Base-by-base conservation (phyloP, 2,888 invertebrate genomes). In the Papilio protenor region DNA sequence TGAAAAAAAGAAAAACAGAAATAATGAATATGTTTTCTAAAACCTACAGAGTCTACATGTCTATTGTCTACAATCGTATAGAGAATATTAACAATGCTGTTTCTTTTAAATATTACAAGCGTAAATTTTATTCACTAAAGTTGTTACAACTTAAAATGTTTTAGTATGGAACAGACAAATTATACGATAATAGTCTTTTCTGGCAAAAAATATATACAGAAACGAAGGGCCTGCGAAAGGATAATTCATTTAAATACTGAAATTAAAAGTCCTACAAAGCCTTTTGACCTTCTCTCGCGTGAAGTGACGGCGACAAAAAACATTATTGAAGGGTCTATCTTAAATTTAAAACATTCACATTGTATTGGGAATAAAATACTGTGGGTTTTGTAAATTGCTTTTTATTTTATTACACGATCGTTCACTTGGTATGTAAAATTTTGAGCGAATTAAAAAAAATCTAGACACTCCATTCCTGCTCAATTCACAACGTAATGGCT, bases 261-360 rank as follows among this genome's bases (percentile, higher is more conserved):
- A 69, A 69, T 69, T 45, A 69, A 69, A 69, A 66, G 40, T 21
- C 33, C 66, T 45, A 45, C 66, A 45, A 69, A 69, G 45, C 66
- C 66, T 40, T 69, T 69, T 69, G 66, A 69, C 66, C 66, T 69
- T 12, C n/a, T 45, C 40, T 69, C 40, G 66, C 45, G 12, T 69
- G 66, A 69, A 69, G 66, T 69, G 66, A 40, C 45, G 18, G 40
- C 40, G 61, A 33, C 27, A 18, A 27, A 40, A 64, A 66, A 66
- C 40, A 66, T 64, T 66, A 66, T 66, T 66, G 40, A 66, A 66
- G 64, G 64, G 64, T 66, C 64, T n/a, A 66, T 66, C 64, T 66
- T 40, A 33, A 66, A 66, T n/a, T 66, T 66, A 40, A 33, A n/a
- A 61, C 16, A 40, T 66, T 66, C 18, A 40, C 64, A n/a, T 66